phyloP scores from a whole-genome alignment of 2,113 vertebrate genomes.

The Alligator mississippiensis region DNA sequence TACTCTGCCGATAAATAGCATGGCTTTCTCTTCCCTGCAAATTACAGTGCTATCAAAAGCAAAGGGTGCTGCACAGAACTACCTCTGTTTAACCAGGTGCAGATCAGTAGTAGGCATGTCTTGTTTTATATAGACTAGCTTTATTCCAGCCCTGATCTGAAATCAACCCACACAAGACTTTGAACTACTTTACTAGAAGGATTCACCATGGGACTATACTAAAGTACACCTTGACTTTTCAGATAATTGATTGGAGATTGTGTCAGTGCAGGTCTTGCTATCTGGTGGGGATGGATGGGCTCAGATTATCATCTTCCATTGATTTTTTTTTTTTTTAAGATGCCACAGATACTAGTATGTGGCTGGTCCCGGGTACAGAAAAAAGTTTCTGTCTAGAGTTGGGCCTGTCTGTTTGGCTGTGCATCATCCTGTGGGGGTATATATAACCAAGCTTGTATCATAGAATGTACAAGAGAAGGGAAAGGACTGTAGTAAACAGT shows the following conservation, averaged over 20 bases:
- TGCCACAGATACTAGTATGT: neutral
- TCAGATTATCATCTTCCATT: neutral
- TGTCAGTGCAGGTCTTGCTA: neutral
- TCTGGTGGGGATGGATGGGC: neutral
- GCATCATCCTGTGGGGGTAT: neutral
- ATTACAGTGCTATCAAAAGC: neutral
- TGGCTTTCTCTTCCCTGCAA: neutral
- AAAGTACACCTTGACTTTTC: neutral
- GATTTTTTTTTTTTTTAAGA: neutral
- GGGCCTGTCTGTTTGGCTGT: neutral
- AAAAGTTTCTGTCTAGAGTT: neutral
- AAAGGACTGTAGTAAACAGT: neutral
- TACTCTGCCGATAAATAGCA: neutral
- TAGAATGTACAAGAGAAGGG: neutral
- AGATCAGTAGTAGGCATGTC: neutral
- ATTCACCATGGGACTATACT: neutral
- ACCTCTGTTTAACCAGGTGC: neutral
- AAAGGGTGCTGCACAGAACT: neutral
- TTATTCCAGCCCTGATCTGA: neutral
- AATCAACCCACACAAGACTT: neutral
- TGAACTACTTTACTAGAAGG: neutral
- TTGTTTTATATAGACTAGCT: too few relatives aligned
- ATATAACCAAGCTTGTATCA: neutral
- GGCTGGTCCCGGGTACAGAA: neutral
- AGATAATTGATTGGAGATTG: neutral